phyloP scores from a whole-genome alignment of 2,113 vertebrate genomes.

The Odocoileus hemionus region DNA sequence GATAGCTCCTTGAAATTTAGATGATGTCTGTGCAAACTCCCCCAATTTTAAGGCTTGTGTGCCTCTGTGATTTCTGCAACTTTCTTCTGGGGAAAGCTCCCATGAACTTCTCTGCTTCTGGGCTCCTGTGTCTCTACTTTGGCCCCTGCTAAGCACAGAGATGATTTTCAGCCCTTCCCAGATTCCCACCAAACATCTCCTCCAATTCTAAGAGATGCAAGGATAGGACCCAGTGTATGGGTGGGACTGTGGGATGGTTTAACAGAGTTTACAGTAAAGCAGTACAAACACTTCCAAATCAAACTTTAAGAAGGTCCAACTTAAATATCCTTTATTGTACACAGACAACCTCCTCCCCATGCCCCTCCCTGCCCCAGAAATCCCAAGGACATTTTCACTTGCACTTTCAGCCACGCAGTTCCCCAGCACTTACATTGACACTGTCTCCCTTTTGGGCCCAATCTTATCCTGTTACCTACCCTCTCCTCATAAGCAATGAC shows the following conservation, averaged over 20 bases:
- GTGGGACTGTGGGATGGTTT: neutral
- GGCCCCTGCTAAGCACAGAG: neutral
- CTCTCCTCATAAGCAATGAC: neutral
- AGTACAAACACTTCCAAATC: neutral
- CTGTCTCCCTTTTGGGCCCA: neutral
- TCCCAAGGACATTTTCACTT: neutral
- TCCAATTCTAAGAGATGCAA: neutral
- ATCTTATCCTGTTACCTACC: neutral
- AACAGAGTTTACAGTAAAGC: neutral
- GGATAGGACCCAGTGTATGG: neutral
- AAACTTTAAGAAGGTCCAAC: neutral
- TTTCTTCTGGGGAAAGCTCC: neutral
- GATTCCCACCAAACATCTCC: neutral
- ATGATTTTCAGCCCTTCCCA: neutral
- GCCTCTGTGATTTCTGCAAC: neutral
- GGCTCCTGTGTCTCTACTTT: neutral
- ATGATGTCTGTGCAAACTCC: neutral
- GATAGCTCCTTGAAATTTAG: neutral
- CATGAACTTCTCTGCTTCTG: neutral
- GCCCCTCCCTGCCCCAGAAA: neutral
- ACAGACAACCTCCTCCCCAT: neutral
- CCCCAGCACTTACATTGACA: neutral
- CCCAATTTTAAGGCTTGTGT: neutral
- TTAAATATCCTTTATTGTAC: neutral
- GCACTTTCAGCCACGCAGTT: neutral